Evolutionary conservation across 2,888 invertebrate genomes (phyloP), one percentile per base, ranked within the genome.

Genomic region (Herminia tarsipennalis): DNA sequence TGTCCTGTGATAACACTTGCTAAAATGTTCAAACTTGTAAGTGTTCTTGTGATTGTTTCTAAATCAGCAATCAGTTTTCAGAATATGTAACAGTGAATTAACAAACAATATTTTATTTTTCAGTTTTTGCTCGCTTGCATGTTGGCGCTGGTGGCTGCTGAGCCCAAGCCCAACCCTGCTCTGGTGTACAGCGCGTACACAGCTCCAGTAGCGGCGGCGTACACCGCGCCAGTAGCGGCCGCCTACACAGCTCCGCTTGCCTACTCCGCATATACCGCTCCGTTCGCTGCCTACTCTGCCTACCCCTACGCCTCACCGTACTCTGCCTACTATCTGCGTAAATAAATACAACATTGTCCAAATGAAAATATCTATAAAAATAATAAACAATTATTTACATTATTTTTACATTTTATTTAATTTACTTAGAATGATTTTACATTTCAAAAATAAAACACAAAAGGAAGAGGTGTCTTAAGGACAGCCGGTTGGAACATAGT

Each of bases 61-160:
- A 22, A 12, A 34, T n/a, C n/a, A n/a, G n/a, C n/a, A n/a, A n/a
- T n/a, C n/a, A 9, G n/a, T 12, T 13, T n/a, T 0, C 3, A 12
- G 1, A 12, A 10, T 16, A 12, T 17, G 16, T 0, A n/a, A n/a
- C n/a, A n/a, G n/a, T n/a, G n/a, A n/a, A n/a, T n/a, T n/a, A n/a
- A n/a, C n/a, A n/a, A n/a, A n/a, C n/a, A n/a, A 13, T 21, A 5
- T 21, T 28, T 12, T 49, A 51, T 45, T 66, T 83, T 71, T 5
- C 73, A 93, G 93, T 74, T 83, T 52, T 57, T 85, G 51, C 77
- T 93, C 75, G 80, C 86, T 33, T 92, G 91, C 65, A 74, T 93
- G 65, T 60, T 93, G 78, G 92, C 89, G 17, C 59, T 88, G 49
- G 92, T 88, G 25, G 79, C 83, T 28, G 59, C 66, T 14, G 55